phyloP scores from a whole-genome alignment of 2,113 vertebrate genomes.

The Serinus canaria region DNA sequence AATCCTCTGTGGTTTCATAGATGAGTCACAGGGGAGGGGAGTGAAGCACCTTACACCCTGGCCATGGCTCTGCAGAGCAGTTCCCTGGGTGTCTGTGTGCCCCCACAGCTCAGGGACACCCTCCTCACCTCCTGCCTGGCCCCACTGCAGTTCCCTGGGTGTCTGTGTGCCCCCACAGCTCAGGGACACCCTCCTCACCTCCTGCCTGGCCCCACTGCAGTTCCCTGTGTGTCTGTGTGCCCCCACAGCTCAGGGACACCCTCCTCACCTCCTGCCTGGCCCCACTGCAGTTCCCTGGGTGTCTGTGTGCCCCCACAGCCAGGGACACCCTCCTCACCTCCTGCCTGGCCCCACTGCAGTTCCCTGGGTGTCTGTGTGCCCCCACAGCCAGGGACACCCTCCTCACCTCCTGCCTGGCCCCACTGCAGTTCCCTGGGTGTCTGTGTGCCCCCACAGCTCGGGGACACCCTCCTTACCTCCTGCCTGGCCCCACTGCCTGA shows the following conservation, averaged over 20 bases:
- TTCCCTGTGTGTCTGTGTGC: background rate
- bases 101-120: background rate
- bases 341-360: background rate
- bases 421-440: no score
- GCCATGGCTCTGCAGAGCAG: background rate
- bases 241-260: background rate
- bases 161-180: accelerated
- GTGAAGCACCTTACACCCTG: accelerated
- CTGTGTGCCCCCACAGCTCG: background rate
- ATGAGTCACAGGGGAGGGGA: background rate
- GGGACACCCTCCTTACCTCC: background rate
- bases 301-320: accelerated
- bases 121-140: background rate
- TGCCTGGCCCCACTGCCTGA: accelerated
- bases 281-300: accelerated
- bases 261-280: background rate
- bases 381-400: no score
- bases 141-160: accelerated
- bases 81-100: background rate
- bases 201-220: background rate
- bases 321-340: background rate
- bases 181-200: background rate
- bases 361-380: background rate
- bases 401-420: no score
- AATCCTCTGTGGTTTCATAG: background rate